These are phyloP conservation scores for Eulacestoma nigropectus DNA, from an alignment of 2,113 vertebrate genomes.

Conservation along the genomic window DNA sequence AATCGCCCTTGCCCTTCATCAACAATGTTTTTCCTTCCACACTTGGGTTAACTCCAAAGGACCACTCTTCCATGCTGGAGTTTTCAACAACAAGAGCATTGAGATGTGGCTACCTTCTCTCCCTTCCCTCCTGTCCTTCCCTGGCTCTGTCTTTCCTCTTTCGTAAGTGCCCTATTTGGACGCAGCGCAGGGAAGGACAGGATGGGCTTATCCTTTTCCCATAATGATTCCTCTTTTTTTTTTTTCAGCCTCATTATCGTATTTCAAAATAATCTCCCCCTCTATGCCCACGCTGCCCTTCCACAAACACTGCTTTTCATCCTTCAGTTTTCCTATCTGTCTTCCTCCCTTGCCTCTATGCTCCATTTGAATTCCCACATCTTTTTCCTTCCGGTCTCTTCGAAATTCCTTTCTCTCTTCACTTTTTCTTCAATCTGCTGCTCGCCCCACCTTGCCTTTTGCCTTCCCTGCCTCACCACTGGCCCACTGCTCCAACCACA, in stretches of 20 bases:
- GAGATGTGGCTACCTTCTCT: neutral
- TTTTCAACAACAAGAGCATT: neutral
- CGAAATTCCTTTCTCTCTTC: neutral
- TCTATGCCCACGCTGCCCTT: neutral
- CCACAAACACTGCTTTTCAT: neutral
- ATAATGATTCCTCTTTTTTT: neutral
- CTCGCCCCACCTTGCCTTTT: neutral
- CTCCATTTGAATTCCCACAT: neutral
- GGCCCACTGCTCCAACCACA: neutral
- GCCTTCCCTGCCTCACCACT: neutral
- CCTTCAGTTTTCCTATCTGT: neutral
- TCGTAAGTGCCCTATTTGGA: neutral
- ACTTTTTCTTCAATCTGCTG: neutral
- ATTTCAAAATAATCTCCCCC: neutral
- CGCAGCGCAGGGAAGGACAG: neutral
- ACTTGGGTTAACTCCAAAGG: neutral
- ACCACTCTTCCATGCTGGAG: neutral
- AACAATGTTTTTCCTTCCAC: neutral
- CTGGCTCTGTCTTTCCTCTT: neutral
- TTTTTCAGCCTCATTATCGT: neutral
- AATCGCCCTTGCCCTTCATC: fast-evolving
- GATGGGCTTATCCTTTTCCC: neutral
- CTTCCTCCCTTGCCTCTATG: neutral
- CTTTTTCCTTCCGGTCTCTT: neutral
- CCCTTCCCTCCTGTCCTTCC: neutral